Percentiles rank a stretch among this genome's conserved stretches.
phyloP scores from a whole-genome alignment of 2,113 vertebrate species.

The Ornithorhynchus anatinus region DNA sequence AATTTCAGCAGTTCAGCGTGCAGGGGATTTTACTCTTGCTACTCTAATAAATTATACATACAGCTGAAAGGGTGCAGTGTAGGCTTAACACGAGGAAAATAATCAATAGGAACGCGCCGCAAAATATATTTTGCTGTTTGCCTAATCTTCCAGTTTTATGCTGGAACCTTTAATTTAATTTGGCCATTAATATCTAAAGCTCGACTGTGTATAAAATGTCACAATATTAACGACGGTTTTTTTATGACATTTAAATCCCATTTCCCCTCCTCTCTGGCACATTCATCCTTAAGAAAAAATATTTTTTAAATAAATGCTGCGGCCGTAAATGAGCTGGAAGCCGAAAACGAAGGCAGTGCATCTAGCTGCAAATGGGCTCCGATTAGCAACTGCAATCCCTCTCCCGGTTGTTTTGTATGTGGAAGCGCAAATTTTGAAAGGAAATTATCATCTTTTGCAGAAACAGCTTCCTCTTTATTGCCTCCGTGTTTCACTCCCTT shows the following conservation, averaged over 20 bases:
- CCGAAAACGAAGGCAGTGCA: conserved; percentile 7
- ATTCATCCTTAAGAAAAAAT: conserved; percentile 23
- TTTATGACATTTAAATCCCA: conserved; percentile 32
- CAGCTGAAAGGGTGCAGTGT: neutral
- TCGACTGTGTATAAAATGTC: conserved; percentile 39
- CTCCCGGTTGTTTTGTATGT: neutral
- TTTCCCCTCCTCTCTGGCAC: conserved; percentile 16
- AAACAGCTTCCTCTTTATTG: conserved; percentile 7
- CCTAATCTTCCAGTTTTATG: conserved; percentile 8
- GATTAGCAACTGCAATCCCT: neutral
- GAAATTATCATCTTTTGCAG: conserved; percentile 15
- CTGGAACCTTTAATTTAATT: conserved; percentile 60
- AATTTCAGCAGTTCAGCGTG: neutral
- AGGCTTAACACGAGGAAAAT: neutral
- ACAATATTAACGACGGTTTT: neutral
- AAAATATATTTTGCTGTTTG: neutral
- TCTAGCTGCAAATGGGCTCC: neutral
- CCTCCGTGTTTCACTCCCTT: conserved; percentile 4
- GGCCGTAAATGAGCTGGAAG: conserved; percentile 32
- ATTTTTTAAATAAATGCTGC: conserved; percentile 27
- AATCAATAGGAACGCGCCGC: neutral
- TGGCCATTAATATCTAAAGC: conserved; percentile 52
- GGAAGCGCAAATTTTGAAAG: neutral
- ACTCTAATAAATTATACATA: neutral
- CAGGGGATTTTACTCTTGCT: neutral